Conservation (phyloP, 2,797 vertebrate genomes). For the Sternotherus odoratus region DNA sequence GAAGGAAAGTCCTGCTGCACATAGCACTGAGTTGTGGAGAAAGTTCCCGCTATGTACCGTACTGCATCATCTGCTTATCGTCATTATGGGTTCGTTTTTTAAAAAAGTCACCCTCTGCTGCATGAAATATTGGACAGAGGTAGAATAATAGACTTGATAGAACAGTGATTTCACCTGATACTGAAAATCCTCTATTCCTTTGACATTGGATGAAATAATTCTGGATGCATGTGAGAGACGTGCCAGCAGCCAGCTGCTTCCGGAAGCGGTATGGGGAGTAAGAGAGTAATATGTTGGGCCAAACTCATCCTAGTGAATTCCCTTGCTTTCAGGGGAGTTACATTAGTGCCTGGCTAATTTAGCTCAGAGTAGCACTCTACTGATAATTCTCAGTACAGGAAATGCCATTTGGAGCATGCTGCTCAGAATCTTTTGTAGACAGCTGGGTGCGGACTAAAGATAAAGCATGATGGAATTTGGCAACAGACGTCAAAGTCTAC, state of each 20-base stretch:
- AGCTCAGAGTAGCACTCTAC: neutral
- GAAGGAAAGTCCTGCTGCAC: neutral
- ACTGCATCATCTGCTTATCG: neutral
- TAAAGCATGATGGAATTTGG: neutral
- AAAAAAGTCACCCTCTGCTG: neutral
- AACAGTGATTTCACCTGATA: neutral
- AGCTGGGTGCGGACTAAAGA: neutral
- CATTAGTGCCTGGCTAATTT: neutral
- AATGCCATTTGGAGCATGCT: neutral
- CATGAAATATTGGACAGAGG: neutral
- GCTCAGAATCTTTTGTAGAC: neutral
- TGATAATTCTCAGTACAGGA: neutral
- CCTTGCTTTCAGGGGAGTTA: neutral
- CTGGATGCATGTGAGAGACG: neutral
- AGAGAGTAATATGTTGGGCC: neutral
- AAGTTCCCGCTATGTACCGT: neutral
- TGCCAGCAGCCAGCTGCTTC: no score
- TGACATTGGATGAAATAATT: neutral
- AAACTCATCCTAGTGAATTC: neutral
- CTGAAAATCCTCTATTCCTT: neutral
- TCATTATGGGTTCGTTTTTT: neutral
- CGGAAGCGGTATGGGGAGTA: neutral
- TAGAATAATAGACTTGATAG: neutral
- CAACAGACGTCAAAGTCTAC: neutral
- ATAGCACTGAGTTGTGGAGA: neutral